phyloP scores from a whole-genome alignment of 2,113 vertebrate species.

The Oreochromis spilurus region DNA sequence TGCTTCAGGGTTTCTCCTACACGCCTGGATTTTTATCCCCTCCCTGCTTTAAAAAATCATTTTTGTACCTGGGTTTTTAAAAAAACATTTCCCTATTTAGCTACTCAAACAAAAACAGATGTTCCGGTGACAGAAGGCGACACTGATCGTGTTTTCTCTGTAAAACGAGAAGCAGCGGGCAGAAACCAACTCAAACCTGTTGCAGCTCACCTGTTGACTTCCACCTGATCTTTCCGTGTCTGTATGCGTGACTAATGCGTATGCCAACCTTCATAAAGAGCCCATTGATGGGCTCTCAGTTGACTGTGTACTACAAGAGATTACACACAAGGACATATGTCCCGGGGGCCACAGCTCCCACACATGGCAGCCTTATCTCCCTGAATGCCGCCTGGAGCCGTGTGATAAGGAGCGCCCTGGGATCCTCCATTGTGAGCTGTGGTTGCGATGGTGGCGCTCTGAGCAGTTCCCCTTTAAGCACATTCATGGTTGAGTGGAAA shows the following conservation, averaged over 20 bases:
- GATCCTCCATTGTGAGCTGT: conserved; percentile 60
- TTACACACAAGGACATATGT: conserved; percentile 72
- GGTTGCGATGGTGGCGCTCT: background rate
- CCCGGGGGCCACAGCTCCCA: conserved; percentile 23
- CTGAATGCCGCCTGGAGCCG: conserved; percentile 45
- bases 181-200: background rate
- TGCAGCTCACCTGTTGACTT: conserved; percentile 37
- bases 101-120: background rate
- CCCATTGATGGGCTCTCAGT: conserved; percentile 63
- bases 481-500: conserved; percentile 45
- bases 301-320: conserved; percentile 71
- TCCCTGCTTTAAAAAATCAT: too few species aligned
- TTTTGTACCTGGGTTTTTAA: background rate
- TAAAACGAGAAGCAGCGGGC: background rate
- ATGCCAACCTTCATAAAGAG: conserved; percentile 60
- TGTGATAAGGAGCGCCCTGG: conserved; percentile 71
- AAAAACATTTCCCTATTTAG: background rate
- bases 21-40: background rate
- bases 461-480: background rate
- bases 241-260: conserved; percentile 58
- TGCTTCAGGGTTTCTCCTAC: background rate
- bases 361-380: conserved; percentile 64
- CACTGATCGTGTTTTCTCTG: background rate
- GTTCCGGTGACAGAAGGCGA: background rate
- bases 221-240: background rate